These are phyloP conservation scores for Gari tellinella DNA, from an alignment of 2,888 invertebrate genomes.

Conservation along the genomic window DNA sequence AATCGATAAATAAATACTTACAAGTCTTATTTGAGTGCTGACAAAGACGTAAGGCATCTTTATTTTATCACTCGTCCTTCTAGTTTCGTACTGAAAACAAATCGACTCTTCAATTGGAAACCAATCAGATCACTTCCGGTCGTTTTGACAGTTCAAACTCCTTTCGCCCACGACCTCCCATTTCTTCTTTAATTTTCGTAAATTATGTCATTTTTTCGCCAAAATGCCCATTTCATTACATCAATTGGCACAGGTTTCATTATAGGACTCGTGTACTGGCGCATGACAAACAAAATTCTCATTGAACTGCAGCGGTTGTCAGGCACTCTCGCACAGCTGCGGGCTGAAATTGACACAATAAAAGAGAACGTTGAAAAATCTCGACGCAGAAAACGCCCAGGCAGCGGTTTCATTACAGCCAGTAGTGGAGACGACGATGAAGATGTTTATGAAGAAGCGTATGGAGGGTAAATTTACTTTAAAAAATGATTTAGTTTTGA, in stretches of 20 bases:
- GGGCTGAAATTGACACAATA: constrained; percentile 30
- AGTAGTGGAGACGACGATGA: constrained; percentile 80
- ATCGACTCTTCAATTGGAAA: constrained; percentile 21
- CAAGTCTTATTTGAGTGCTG: constrained; percentile 55
- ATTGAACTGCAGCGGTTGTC: constrained; percentile 41
- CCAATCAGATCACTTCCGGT: neutral
- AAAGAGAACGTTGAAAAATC: constrained; percentile 38
- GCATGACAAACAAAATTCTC: constrained; percentile 51
- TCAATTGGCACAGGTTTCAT: constrained; percentile 42
- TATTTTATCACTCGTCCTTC: neutral
- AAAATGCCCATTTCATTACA: constrained; percentile 25
- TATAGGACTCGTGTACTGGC: constrained; percentile 43
- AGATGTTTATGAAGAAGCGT: constrained; percentile 79
- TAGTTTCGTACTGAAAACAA: too few species aligned
- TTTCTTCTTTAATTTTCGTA: too few species aligned
- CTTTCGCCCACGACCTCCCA: too few species aligned
- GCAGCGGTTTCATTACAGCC: constrained; percentile 66
- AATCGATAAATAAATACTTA: constrained; percentile 14
- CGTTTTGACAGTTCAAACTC: too few species aligned
- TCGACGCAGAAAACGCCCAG: constrained; percentile 24
- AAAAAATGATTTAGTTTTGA: too few species aligned
- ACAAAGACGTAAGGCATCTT: constrained; percentile 54
- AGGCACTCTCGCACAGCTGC: constrained; percentile 39
- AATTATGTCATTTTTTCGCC: constrained; percentile 58
- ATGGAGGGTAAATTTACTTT: constrained; percentile 62